phyloP scores from a whole-genome alignment of 2,888 invertebrate genomes.

The Clunio marinus region DNA sequence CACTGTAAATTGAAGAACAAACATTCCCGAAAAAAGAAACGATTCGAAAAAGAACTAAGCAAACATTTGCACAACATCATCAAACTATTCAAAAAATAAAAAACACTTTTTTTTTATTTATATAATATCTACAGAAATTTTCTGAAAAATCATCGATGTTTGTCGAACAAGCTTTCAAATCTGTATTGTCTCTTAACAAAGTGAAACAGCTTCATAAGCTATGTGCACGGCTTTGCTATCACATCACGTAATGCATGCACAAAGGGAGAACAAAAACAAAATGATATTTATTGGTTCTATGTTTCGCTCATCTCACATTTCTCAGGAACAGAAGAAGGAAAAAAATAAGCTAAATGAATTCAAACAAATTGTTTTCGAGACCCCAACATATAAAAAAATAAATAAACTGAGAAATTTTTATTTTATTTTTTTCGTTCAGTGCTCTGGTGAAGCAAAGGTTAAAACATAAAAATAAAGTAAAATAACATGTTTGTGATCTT shows the following conservation, averaged over 20 bases:
- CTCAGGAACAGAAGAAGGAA: too few relatives aligned
- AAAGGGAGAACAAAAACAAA: too few relatives aligned
- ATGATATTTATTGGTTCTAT: neutral
- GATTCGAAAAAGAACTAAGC: slow-evolving; percentile 2
- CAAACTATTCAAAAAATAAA: neutral
- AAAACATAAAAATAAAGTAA: slow-evolving; percentile 19
- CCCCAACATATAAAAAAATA: slow-evolving; percentile 1
- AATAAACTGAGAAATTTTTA: neutral
- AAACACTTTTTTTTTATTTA: neutral
- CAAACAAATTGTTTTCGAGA: slow-evolving; percentile 16
- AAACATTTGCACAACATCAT: slow-evolving; percentile 32
- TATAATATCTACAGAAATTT: too few relatives aligned
- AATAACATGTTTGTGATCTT: slow-evolving; percentile 16
- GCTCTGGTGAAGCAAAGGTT: slow-evolving; percentile 7
- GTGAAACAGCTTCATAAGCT: neutral
- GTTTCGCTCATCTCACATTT: neutral
- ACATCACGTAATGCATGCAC: slow-evolving; percentile 6
- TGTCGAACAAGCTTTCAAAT: too few relatives aligned
- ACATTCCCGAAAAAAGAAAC: slow-evolving; percentile 32
- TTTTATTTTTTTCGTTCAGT: too few relatives aligned
- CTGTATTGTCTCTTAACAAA: too few relatives aligned
- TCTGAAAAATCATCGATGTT: too few relatives aligned
- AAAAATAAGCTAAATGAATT: neutral
- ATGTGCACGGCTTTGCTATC: neutral
- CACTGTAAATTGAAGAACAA: slow-evolving; percentile 34